Evolutionary conservation across 2,797 vertebrate genomes (phyloP).

Genomic region (Brotula barbata): DNA sequence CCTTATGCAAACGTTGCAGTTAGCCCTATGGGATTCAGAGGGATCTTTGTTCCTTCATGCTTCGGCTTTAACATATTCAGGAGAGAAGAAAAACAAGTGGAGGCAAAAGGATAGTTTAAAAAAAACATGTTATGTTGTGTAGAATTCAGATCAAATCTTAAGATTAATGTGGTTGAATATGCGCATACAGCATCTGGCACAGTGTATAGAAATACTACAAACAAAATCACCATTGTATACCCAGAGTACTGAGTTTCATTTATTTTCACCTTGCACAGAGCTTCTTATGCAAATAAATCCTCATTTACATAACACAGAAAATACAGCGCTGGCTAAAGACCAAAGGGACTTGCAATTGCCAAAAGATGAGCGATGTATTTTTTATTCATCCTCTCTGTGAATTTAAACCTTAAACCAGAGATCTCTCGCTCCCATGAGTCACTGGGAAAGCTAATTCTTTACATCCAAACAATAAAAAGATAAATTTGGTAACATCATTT

Average conservation of each 20-base stretch:
- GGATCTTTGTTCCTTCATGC: not conserved
- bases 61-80: not conserved
- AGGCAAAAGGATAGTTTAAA: not conserved
- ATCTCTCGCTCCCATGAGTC: too few relatives aligned
- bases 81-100: not conserved
- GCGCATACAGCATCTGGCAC: not conserved
- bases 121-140: too few relatives aligned
- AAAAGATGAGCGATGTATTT: too few relatives aligned
- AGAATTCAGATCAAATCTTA: too few relatives aligned
- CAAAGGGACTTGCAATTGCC: too few relatives aligned
- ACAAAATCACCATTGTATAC: not conserved
- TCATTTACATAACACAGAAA: not conserved
- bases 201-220: not conserved
- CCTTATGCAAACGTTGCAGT: constrained; percentile 58
- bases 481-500: too few relatives aligned
- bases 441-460: too few relatives aligned
- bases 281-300: not conserved
- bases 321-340: too few relatives aligned
- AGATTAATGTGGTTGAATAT: not conserved
- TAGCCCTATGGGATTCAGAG: constrained; percentile 8
- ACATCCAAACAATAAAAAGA: too few relatives aligned
- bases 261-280: too few relatives aligned
- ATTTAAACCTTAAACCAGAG: too few relatives aligned
- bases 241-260: not conserved
- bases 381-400: too few relatives aligned